phyloP scores from a whole-genome alignment of 2,888 invertebrate genomes.

The Meganola albula region DNA sequence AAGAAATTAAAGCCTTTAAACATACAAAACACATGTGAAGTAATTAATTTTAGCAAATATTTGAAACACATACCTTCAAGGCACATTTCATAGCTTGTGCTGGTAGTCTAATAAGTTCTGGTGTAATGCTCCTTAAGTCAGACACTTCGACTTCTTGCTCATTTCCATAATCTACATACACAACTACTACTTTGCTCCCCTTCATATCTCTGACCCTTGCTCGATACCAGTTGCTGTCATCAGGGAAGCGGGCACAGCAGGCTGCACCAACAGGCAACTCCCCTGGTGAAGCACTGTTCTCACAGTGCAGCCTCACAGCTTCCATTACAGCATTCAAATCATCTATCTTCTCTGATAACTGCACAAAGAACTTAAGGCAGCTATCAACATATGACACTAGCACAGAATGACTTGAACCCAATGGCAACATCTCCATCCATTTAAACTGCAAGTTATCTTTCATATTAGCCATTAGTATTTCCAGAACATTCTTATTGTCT shows the following conservation, averaged over 20 bases:
- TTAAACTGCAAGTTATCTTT: slow-evolving; percentile 63
- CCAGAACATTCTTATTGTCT: slow-evolving; percentile 77
- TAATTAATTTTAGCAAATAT: not conserved
- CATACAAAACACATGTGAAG: not conserved
- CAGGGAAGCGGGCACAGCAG: slow-evolving; percentile 88
- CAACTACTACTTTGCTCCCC: slow-evolving; percentile 80
- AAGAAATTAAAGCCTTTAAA: slow-evolving; percentile 4
- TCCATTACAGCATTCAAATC: slow-evolving; percentile 82
- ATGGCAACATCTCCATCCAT: slow-evolving; percentile 52
- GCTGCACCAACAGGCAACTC: slow-evolving; percentile 79
- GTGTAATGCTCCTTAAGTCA: slow-evolving; percentile 80
- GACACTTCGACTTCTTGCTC: slow-evolving; percentile 84
- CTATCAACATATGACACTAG: slow-evolving; percentile 82
- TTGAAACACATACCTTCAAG: slow-evolving; percentile 68
- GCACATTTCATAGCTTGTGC: slow-evolving; percentile 88
- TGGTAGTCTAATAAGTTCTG: slow-evolving; percentile 80
- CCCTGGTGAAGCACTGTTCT: slow-evolving; percentile 59
- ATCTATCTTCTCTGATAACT: slow-evolving; percentile 79
- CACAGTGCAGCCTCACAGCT: slow-evolving; percentile 79
- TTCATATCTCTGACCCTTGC: slow-evolving; percentile 84
- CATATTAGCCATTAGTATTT: slow-evolving; percentile 67
- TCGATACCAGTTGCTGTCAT: slow-evolving; percentile 93
- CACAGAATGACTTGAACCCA: slow-evolving; percentile 64
- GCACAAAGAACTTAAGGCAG: slow-evolving; percentile 85
- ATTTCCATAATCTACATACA: slow-evolving; percentile 97